Evolutionary conservation across 2,888 invertebrate species (phyloP), one percentile per base, ranked within the genome.

Genomic region (Apodemia mormo): DNA sequence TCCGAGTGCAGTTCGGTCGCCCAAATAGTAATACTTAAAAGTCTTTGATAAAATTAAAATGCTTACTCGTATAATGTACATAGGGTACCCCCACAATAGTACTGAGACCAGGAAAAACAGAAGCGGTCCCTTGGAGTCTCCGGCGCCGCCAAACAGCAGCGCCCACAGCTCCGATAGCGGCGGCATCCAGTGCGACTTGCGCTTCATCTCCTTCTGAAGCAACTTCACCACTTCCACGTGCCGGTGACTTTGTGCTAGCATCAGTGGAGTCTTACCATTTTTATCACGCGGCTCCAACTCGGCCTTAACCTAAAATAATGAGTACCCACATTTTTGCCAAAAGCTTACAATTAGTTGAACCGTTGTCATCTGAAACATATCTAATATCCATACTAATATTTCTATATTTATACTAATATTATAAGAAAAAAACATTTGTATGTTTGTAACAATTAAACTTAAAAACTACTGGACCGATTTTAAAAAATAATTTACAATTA

Each of bases 11-110:
- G 22, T 22, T 22, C 22, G 22, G 22, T 22, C 22, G 22, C 22
- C 22, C 22, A 22, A 22, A 22, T 22, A 22, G 22, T 22, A 22
- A 22, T 22, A 22, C 22, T 22, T 22, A 22, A 22, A 37, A 37
- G 37, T 4, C 37, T 5, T 5, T 37, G 5, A 12, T 49, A 49
- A 49, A 49, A 14, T 12, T 49, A 49, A 49, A 49, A 8, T n/a
- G n/a, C 93, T 92, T 88, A 96, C 96, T 90, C 97, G 95, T 73
- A 98, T 95, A 79, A 98, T 94, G 82, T 98, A 98, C 97, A 98
- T 97, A 0, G 98, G 98, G 86, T 98, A 98, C 9, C 97, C 98
- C 98, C 98, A 98, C 37, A 97, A 89, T 6, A 98, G 89, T 10
- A 98, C 96, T 0, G 97, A 97, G 72, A 97, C 95, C 80, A 98